Evolutionary conservation across 2,797 vertebrate genomes (phyloP), one percentile per base, ranked within the genome.

Genomic region (Cyclopterus lumpus): DNA sequence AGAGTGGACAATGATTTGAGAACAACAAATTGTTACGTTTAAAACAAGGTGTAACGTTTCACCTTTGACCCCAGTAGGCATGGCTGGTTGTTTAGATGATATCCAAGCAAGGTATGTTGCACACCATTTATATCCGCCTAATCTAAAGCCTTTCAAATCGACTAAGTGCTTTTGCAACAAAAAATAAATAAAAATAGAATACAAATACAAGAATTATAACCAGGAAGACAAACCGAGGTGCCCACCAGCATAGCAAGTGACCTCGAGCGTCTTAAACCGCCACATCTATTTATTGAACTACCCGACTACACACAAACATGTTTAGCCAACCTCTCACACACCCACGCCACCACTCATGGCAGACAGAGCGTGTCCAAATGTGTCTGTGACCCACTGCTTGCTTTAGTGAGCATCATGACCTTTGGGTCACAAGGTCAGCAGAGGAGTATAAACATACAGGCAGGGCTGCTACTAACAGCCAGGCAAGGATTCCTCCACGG

Each of bases 381-480:
- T 84, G 86, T 89, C 84, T 86, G 79, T 86, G 80, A 87, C 83
- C 85, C 67, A 24, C 83, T 58, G 84, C 70, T 82, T 82, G 83
- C 78, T 82, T 86, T 86, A 83, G 86, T 86, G 84, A 87, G 80
- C 83, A 36, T 89, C 71, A 0, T 79, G 90, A 92, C 93, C 91
- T 88, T 57, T 18, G 73, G 88, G 92, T 93, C 92, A 79, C 0
- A 38, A 73, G 94, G 91, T 93, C 92, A 84, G 66, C 70, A 71
- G 88, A 62, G 67, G 74, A 92, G 89, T 71, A 83, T 94, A 94
- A 94, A 95, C 92, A 94, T 46, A 80, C 73, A 72, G 82, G 64
- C 66, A 84, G 64, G 67, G 67, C 83, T 83, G 77, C 93, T 76
- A 86, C 91, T 84, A 88, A 90, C 72, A 85, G 75, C 86, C 74